Conservation (phyloP, 2,888 invertebrate genomes). For the Coelogynopora nodosa region DNA sequence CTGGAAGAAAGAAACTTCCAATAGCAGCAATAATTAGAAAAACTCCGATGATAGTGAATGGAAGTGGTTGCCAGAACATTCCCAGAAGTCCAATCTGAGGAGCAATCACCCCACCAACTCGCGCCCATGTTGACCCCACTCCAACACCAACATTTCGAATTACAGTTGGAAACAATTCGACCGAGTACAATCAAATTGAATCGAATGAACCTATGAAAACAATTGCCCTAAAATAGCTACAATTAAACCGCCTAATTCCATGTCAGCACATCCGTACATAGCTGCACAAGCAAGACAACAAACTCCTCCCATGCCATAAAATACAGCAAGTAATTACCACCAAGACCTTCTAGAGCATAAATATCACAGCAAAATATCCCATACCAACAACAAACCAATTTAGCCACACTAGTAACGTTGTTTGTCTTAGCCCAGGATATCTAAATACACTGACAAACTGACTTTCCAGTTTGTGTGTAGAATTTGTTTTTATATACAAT, state of each 20-base stretch:
- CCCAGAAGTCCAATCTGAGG: constrained; percentile 22
- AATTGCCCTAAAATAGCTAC: constrained; percentile 1
- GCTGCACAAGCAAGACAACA: constrained; percentile 7
- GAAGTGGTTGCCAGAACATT: constrained; percentile 28
- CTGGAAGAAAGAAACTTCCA: not conserved
- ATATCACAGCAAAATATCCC: not conserved
- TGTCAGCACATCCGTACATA: not conserved
- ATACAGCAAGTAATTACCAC: constrained; percentile 31
- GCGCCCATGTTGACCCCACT: constrained; percentile 15
- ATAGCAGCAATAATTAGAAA: not conserved
- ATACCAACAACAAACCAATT: constrained; percentile 29
- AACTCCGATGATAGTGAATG: constrained; percentile 12
- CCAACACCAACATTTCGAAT: constrained; percentile 37
- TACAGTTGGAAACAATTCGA: constrained; percentile 34
- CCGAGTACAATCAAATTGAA: constrained; percentile 33
- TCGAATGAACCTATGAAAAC: constrained; percentile 32
- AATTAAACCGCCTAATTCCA: not conserved
- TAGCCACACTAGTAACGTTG: constrained; percentile 6
- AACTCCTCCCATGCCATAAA: constrained; percentile 8
- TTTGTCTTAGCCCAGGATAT: not conserved
- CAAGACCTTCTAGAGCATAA: not conserved
- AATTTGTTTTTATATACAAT: not conserved
- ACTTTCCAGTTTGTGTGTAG: not conserved
- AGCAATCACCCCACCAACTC: constrained; percentile 9
- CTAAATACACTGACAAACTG: not conserved